Conservation (phyloP, 2,888 invertebrate species). For the Philaethria dido region DNA sequence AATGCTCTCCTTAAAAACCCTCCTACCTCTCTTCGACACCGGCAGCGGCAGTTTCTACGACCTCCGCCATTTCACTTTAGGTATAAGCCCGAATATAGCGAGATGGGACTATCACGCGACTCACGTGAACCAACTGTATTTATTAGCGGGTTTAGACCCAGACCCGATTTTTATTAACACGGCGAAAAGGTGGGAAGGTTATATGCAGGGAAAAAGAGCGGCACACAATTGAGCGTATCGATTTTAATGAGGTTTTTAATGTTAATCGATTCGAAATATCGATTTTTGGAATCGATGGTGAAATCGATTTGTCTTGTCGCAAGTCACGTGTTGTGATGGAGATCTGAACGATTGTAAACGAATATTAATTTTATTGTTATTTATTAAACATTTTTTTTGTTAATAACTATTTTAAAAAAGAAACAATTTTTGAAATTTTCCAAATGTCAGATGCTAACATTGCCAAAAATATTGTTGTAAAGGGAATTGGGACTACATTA, state of each 20-base stretch:
- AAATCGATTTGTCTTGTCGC: not conserved
- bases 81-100: constrained; percentile 96
- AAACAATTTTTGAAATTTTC: too few relatives aligned
- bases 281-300: constrained; percentile 3
- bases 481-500: not conserved
- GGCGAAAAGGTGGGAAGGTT: constrained; percentile 96
- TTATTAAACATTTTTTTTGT: not conserved
- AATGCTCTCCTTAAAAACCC: constrained; percentile 92
- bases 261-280: not conserved
- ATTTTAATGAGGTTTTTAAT: not conserved
- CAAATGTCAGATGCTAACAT: not conserved
- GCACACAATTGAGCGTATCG: constrained; percentile 90
- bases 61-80: constrained; percentile 95
- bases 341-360: constrained; percentile 5
- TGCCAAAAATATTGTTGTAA: not conserved
- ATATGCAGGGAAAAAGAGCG: constrained; percentile 97
- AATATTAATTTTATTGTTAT: not conserved
- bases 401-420: too few relatives aligned
- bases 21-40: constrained; percentile 96
- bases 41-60: constrained; percentile 98
- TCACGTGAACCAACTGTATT: constrained; percentile 97
- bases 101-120: constrained; percentile 99
- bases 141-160: constrained; percentile 92
- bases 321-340: not conserved
- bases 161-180: constrained; percentile 92